A percentile compares a stretch with the other conserved stretches of the same genome.
Evolutionary conservation across 2,888 invertebrate genomes (phyloP).

Genomic region (Bombyx huttoni): DNA sequence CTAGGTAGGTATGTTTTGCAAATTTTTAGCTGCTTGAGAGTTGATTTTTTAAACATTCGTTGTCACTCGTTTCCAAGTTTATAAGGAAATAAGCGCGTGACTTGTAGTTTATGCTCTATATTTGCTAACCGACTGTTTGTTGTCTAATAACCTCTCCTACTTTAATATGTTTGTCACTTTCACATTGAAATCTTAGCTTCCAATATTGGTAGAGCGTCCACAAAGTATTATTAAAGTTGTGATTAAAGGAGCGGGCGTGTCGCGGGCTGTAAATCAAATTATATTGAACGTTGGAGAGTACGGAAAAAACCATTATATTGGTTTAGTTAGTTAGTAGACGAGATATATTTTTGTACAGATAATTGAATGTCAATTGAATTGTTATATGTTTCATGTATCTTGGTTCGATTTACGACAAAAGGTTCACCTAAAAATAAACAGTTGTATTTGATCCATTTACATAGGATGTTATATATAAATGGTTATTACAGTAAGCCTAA

Average conservation of each 20-base stretch:
- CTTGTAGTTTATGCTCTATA: too few relatives aligned
- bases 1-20: too few relatives aligned
- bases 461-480: too few relatives aligned
- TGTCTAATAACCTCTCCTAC: not conserved
- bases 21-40: too few relatives aligned
- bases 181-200: not conserved
- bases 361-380: slow-evolving; percentile 1
- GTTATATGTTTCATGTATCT: not conserved
- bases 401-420: not conserved
- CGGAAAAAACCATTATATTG: slow-evolving; percentile 27
- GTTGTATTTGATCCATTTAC: too few relatives aligned
- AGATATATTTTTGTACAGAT: slow-evolving; percentile 62
- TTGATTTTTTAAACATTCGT: too few relatives aligned
- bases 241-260: slow-evolving; percentile 33
- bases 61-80: too few relatives aligned
- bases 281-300: slow-evolving; percentile 24
- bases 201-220: not conserved
- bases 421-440: too few relatives aligned
- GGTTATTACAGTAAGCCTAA: too few relatives aligned
- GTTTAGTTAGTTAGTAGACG: slow-evolving; percentile 54
- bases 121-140: too few relatives aligned
- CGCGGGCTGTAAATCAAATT: slow-evolving; percentile 22
- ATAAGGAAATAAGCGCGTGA: too few relatives aligned
- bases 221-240: not conserved
- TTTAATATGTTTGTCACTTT: not conserved